phyloP scores from a whole-genome alignment of 2,888 invertebrate species.

The Ophion obscuratus region DNA sequence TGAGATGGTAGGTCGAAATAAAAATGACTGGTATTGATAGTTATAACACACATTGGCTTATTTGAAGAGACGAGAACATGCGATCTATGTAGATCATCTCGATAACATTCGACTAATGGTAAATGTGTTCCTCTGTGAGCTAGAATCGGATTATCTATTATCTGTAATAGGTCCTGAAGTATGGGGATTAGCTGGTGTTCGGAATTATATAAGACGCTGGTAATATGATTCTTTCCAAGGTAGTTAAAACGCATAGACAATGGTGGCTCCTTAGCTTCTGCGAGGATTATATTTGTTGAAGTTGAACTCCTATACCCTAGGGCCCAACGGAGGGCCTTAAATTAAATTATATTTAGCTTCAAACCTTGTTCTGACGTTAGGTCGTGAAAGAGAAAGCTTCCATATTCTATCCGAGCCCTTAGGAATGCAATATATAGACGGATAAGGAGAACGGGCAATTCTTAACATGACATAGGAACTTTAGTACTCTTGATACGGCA shows the following conservation, averaged over 20 bases:
- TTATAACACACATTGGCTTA: conserved; percentile 11
- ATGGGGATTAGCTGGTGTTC: not conserved
- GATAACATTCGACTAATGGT: conserved; percentile 5
- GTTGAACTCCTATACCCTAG: conserved; percentile 55
- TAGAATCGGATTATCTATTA: not conserved
- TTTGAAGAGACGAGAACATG: not conserved
- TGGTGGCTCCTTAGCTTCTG: not conserved
- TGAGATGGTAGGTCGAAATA: conserved; percentile 15
- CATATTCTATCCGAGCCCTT: conserved; percentile 48
- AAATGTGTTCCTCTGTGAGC: not conserved
- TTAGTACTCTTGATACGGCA: too few species aligned
- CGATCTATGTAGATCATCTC: not conserved
- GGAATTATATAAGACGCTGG: conserved; percentile 9
- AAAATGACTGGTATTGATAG: not conserved
- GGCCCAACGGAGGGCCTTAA: conserved; percentile 39
- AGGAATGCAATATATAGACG: conserved; percentile 35
- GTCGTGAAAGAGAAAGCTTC: conserved; percentile 33
- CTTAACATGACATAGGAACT: too few species aligned
- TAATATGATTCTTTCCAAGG: conserved; percentile 27
- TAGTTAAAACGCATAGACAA: not conserved
- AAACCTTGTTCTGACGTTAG: conserved; percentile 2
- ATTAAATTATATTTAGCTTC: conserved; percentile 53
- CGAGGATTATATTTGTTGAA: conserved; percentile 54
- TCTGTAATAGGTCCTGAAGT: not conserved
- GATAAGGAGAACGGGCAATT: too few species aligned